Conservation (phyloP, 2,113 vertebrate species). For the Pygoscelis adeliae region DNA sequence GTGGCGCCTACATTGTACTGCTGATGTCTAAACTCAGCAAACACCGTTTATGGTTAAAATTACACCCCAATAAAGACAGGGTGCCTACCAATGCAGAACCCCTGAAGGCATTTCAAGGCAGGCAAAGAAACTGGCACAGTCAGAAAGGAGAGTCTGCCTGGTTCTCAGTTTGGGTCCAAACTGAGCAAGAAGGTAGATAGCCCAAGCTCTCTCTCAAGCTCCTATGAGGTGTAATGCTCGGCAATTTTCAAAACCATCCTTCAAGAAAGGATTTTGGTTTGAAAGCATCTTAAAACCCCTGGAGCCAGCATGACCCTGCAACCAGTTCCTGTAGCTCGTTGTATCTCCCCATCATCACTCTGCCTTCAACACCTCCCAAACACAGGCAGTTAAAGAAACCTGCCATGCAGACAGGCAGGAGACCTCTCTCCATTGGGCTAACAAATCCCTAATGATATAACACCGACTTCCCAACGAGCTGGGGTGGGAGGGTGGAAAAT, state of each 20-base stretch:
- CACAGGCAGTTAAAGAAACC: background rate
- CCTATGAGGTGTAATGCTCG: background rate
- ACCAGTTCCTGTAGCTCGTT: background rate
- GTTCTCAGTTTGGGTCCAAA: background rate
- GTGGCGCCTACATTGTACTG: background rate
- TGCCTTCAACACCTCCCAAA: background rate
- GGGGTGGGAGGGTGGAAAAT: background rate
- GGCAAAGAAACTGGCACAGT: background rate
- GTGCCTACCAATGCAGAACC: background rate
- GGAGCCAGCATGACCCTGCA: background rate
- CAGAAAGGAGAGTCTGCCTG: background rate
- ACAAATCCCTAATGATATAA: background rate
- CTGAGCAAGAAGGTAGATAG: background rate
- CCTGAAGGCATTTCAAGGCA: background rate
- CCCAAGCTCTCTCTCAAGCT: background rate
- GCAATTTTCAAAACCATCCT: background rate
- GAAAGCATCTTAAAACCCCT: background rate
- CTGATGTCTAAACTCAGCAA: background rate
- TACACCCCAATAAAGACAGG: fast-evolving
- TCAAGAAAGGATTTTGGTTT: background rate
- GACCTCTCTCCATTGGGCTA: background rate
- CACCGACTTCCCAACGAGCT: background rate
- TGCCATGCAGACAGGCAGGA: background rate
- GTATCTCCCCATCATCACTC: background rate
- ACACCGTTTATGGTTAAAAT: background rate